Evolutionary conservation across 1,140 invertebrate species (phyloP), one percentile per base, ranked within the genome.

Genomic region (Eriocheir sinensis): DNA sequence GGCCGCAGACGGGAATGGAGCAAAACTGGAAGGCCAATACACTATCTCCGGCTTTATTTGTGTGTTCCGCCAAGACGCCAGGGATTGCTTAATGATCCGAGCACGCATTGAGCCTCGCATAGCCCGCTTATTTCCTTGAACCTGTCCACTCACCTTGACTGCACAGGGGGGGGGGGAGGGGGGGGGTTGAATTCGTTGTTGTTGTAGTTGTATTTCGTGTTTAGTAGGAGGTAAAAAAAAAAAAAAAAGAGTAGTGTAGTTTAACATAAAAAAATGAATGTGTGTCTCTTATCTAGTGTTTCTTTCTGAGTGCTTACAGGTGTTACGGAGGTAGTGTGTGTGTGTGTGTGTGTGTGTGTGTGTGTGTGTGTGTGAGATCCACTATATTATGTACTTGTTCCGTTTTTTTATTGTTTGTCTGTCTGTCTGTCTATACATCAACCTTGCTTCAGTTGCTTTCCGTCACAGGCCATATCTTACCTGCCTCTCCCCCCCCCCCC

Each of bases 111-210:
- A 72, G 27, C 21, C n/a, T 72, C 60, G 60, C 60, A 72, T 72
- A n/a, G 27, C 60, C 60, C 60, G 60, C 27, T 72, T 72, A 72
- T 72, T 72, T 72, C 60, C 60, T 72, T 72, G 60, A 72, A 72
- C 60, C 60, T 72, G 60, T 72, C 60, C 60, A 72, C 60, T 72
- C 60, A 72, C 60, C 60, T 72, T 72, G 60, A 72, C 60, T 72
- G 8, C 21, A 72, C 21, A 72, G 21, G 27, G 21, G 21, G 53
- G 27, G 53, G 53, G 8, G 60, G 60, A 72, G n/a, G 60, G 6
- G 60, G 12, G 27, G n/a, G n/a, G n/a, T n/a, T n/a, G 8, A n/a
- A 72, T 4, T 72, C 60, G n/a, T 72, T 72, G 60, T 72, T 72
- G 21, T 72, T 72, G 60, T 72, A 72, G 60, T 21, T n/a, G 12